These are phyloP conservation scores for Macaria liturata DNA, from an alignment of 2,888 invertebrate species.

Conservation along the genomic window DNA sequence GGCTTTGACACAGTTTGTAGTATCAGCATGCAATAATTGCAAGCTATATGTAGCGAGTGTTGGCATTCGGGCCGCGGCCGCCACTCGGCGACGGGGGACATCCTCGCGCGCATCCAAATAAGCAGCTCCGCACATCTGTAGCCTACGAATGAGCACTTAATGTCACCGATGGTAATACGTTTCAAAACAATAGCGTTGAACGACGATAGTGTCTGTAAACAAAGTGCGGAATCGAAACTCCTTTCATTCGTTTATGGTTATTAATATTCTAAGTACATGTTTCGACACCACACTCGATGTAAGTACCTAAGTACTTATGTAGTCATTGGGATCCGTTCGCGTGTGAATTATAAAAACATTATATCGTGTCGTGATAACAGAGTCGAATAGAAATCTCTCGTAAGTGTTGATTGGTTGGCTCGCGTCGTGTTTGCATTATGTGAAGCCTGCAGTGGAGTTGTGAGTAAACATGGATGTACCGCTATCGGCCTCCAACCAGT, in stretches of 20 bases:
- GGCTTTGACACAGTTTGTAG: constrained; percentile 64
- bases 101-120: constrained; percentile 71
- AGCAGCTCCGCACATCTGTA: constrained; percentile 47
- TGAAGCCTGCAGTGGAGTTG: constrained; percentile 47
- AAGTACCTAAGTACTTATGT: constrained; percentile 6
- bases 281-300: constrained; percentile 25
- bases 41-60: constrained; percentile 69
- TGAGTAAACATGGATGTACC: constrained; percentile 62
- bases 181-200: constrained; percentile 55
- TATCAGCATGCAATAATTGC: constrained; percentile 62
- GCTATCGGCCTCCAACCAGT: constrained; percentile 65
- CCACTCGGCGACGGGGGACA: constrained; percentile 50
- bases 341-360: constrained; percentile 20
- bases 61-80: constrained; percentile 62
- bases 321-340: constrained; percentile 26
- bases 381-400: constrained; percentile 25
- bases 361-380: constrained; percentile 20
- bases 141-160: constrained; percentile 73
- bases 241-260: constrained; percentile 23
- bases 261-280: constrained; percentile 30
- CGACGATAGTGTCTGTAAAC: constrained; percentile 29
- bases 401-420: constrained; percentile 48
- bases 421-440: constrained; percentile 51
- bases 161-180: constrained; percentile 59
- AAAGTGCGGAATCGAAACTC: constrained; percentile 29